These are phyloP conservation scores for Corynorhinus townsendii DNA, from an alignment of 2,113 vertebrate species.

Conservation along the genomic window DNA sequence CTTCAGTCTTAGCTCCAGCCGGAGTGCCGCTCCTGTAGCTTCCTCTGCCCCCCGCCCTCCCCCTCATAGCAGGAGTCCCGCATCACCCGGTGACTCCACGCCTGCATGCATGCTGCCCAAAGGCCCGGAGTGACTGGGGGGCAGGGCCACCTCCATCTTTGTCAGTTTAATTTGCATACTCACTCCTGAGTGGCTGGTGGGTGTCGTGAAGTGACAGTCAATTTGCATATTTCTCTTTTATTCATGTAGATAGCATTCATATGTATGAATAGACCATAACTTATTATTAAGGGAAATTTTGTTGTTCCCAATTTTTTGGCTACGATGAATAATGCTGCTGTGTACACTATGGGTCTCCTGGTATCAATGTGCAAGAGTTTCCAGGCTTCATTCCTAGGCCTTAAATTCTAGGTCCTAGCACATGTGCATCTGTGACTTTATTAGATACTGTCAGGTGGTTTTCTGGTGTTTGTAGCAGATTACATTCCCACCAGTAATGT, in stretches of 20 bases:
- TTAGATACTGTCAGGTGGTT: background rate
- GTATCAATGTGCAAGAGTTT: background rate
- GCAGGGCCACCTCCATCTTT: no score
- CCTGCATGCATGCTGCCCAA: no score
- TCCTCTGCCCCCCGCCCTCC: no score
- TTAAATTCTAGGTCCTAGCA: background rate
- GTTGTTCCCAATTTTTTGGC: background rate
- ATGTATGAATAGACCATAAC: background rate
- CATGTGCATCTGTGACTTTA: background rate
- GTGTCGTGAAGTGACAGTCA: no score
- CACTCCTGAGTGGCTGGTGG: no score
- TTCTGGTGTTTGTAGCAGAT: background rate
- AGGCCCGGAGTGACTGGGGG: no score
- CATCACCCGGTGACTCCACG: accelerated
- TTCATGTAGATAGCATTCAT: background rate
- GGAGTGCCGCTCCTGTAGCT: no score
- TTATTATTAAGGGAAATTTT: background rate
- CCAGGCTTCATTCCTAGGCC: background rate
- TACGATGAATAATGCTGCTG: background rate
- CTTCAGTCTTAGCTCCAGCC: no score
- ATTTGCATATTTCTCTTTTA: no score
- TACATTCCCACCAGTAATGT: background rate
- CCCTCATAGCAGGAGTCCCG: no score
- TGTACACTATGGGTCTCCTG: background rate
- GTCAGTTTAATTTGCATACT: no score